Evolutionary conservation across 2,888 invertebrate species (phyloP), one percentile per base, ranked within the genome.

Genomic region (Pandemis corylana): DNA sequence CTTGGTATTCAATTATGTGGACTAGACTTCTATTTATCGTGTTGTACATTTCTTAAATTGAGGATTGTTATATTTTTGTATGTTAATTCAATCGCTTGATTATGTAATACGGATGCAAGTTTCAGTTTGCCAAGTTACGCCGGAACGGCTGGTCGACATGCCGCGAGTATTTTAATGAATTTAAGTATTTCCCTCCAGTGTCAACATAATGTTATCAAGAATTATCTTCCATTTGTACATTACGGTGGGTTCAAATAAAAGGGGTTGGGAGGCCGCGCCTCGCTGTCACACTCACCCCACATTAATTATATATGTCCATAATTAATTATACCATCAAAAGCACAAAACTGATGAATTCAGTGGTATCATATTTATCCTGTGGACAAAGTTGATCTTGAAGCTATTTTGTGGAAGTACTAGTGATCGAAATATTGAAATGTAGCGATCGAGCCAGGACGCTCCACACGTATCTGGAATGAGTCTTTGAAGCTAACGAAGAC

Each of bases 21-120:
- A 88, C 88, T 85, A 83, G 76, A 80, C 80, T 84, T 84, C 78
- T 87, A 81, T 83, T 82, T 85, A 83, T 88, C 90, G 86, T 89
- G 87, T 91, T 90, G 85, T 90, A 87, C 83, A 87, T 87, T 83
- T 82, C 80, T 87, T 81, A 85, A 86, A 84, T 77, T 84, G 86
- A 89, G 86, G 82, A 86, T 87, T 87, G 87, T 89, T 90, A 90
- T 92, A 92, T 92, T 91, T 93, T 93, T 92, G 85, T 90, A 90
- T 89, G 89, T 90, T 88, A 87, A 87, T 89, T 89, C 86, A 85
- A 87, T 86, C 82, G 83, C 83, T 86, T 79, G 71, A 78, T 79
- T 81, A 79, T 79, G 74, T 81, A 82, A 82, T 85, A 83, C 81
- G 84, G 84, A 85, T 86, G 88, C 86, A 86, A 84, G 86, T 85